phyloP scores from a whole-genome alignment of 2,888 invertebrate genomes.

The Terebella lapidaria region DNA sequence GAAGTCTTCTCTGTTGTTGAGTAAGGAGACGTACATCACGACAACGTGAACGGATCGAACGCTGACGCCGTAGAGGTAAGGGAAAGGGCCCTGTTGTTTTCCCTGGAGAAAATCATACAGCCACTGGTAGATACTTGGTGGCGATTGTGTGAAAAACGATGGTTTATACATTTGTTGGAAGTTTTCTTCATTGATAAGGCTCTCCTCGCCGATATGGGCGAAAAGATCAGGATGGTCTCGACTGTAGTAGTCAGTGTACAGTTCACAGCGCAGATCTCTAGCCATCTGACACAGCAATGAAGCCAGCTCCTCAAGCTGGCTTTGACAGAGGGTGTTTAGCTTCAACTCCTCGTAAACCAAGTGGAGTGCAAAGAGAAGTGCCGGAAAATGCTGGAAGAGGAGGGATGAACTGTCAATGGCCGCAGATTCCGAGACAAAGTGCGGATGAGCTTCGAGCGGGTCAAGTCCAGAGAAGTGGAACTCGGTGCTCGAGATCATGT shows the following conservation, averaged over 20 bases:
- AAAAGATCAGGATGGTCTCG: slow-evolving; percentile 73
- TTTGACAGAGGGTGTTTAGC: slow-evolving; percentile 67
- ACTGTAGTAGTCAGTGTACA: slow-evolving; percentile 77
- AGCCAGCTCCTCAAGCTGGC: slow-evolving; percentile 67
- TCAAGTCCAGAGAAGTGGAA: slow-evolving; percentile 5
- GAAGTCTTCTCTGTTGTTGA: slow-evolving; percentile 32
- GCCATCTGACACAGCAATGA: slow-evolving; percentile 71
- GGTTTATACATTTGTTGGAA: slow-evolving; percentile 51
- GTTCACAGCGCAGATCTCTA: slow-evolving; percentile 67
- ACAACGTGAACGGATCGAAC: slow-evolving; percentile 68
- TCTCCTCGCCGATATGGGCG: background rate
- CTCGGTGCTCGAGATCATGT: slow-evolving; percentile 7
- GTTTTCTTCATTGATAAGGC: slow-evolving; percentile 29
- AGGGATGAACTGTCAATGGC: slow-evolving; percentile 53
- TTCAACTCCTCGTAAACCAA: slow-evolving; percentile 87
- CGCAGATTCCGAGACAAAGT: background rate
- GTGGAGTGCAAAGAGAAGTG: slow-evolving; percentile 76
- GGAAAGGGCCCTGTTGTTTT: slow-evolving; percentile 61
- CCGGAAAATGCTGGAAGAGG: slow-evolving; percentile 69
- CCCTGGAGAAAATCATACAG: slow-evolving; percentile 64
- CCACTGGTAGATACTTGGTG: slow-evolving; percentile 70
- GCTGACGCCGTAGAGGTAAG: slow-evolving; percentile 71
- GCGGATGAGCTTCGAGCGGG: background rate
- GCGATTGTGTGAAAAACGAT: slow-evolving; percentile 61
- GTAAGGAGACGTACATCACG: slow-evolving; percentile 54